These are phyloP conservation scores for Triplophysa yarkandensis DNA, from an alignment of 2,797 vertebrate species.

Conservation along the genomic window DNA sequence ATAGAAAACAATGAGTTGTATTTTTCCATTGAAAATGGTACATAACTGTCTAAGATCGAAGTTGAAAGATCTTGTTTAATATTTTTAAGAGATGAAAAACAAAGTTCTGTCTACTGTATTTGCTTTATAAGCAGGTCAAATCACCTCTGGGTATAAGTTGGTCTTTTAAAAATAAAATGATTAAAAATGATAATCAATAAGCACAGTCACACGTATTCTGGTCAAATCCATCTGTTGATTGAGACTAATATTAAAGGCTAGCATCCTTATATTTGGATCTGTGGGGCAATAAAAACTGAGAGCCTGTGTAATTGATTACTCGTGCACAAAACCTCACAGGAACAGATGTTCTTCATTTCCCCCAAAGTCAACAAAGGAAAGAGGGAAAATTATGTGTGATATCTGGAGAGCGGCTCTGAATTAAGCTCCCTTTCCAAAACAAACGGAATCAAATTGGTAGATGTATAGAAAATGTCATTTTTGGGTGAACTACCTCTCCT, in stretches of 20 bases:
- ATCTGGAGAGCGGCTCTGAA: constrained; percentile 18
- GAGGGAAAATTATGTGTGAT: constrained; percentile 18
- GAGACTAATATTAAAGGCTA: constrained; percentile 3
- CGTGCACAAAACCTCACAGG: constrained; percentile 21
- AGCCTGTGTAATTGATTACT: constrained; percentile 30
- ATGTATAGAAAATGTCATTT: neutral
- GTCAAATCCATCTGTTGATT: neutral
- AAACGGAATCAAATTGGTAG: constrained; percentile 4
- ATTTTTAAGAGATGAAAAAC: too few species aligned
- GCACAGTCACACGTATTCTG: neutral
- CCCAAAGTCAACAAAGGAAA: neutral
- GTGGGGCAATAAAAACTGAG: constrained; percentile 8
- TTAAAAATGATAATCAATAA: too few species aligned
- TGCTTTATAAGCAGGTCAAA: too few species aligned
- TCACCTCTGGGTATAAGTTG: too few species aligned
- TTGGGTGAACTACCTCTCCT: neutral
- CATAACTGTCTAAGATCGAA: constrained; percentile 5
- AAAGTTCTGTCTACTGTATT: too few species aligned
- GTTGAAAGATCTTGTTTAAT: neutral
- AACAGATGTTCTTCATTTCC: constrained; percentile 41
- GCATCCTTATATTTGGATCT: constrained; percentile 4
- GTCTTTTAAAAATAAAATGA: too few species aligned
- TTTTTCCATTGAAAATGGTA: too few species aligned
- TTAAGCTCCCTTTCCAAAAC: constrained; percentile 8
- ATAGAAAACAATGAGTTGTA: neutral